phyloP scores from a whole-genome alignment of 2,113 vertebrate genomes.

The Brienomyrus longianalis region DNA sequence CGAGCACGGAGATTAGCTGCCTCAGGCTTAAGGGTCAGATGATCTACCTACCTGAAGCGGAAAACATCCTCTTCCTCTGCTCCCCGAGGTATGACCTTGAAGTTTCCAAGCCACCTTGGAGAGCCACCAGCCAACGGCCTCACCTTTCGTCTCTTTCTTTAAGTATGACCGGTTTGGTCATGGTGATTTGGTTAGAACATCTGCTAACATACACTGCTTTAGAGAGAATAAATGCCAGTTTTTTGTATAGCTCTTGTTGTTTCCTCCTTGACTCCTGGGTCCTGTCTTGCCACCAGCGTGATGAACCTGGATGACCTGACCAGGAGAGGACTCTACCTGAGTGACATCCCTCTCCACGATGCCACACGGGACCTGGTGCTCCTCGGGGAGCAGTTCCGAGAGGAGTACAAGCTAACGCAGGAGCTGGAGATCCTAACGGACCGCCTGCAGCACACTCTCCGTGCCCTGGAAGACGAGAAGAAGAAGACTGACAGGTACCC shows the following conservation, averaged over 20 bases:
- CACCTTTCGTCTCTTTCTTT: background rate
- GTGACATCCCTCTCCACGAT: conserved; percentile 93
- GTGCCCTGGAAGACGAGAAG: conserved; percentile 94
- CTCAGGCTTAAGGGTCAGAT: conserved; percentile 95
- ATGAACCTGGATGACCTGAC: conserved; percentile 98
- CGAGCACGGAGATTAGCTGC: conserved; percentile 94
- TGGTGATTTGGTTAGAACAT: background rate
- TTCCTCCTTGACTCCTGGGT: background rate
- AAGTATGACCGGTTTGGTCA: background rate
- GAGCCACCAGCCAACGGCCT: background rate
- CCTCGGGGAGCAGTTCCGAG: conserved; percentile 92
- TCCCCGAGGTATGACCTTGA: conserved; percentile 78
- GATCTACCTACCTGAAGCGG: conserved; percentile 97
- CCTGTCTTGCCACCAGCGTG: conserved; percentile 66
- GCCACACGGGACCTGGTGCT: conserved; percentile 95
- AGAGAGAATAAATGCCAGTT: background rate
- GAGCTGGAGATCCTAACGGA: conserved; percentile 95
- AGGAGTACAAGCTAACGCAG: conserved; percentile 96
- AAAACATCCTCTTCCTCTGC: conserved; percentile 96
- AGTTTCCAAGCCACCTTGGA: too few species aligned
- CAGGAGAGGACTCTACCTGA: conserved; percentile 87
- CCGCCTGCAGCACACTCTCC: conserved; percentile 88
- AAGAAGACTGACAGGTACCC: conserved; percentile 95
- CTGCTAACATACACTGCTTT: background rate
- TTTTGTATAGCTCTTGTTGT: background rate